Base-by-base conservation (phyloP, 2,113 vertebrate genomes). In the Formicarius rufipectus region DNA sequence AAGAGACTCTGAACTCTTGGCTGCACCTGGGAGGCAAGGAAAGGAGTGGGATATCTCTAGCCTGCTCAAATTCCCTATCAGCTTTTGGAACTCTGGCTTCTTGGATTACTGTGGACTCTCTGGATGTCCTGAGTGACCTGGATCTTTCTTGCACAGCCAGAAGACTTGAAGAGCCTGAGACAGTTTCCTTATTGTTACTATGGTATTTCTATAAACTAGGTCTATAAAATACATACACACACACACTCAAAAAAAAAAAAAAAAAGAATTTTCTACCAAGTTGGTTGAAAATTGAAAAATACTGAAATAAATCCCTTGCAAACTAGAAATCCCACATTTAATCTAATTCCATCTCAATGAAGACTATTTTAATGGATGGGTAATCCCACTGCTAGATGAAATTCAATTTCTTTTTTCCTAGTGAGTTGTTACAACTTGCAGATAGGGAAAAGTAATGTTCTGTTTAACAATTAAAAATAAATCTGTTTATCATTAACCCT, bases 31-130 rank as follows among this genome's bases (percentile, higher is more conserved):
- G 7, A 37, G 40, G 14, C 37, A 50, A 49, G 12, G 35, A 25
- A 31, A 30, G 14, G 23, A 21, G 9, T 1, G 2, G 15, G 2
- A 39, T 39, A 27, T 59, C 12, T 11, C 15, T 69, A 6, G 2
- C 12, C 14, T 50, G 20, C 13, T 69, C 12, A 56, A 37, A 50
- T 22, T 31, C 13, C 13, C 60, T 42, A 5, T 13, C 42, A 9
- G 1, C 27, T 77, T 89, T 63, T 30, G 50, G 17, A 17, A 42
- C 64, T 78, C 80, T 58, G 16, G 4, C 4, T 93, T 2, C 25
- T 72, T 37, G 5, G 9, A 6, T 40, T 69, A 55, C 12, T 27
- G 5, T 20, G 33, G 17, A 20, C 31, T 45, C 7, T 37, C 30
- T 74, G 33, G 21, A 81, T 74, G 37, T 56, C 30, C 30, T 39